phyloP scores from a whole-genome alignment of 2,888 invertebrate species.

The Mesorhabditis belari region DNA sequence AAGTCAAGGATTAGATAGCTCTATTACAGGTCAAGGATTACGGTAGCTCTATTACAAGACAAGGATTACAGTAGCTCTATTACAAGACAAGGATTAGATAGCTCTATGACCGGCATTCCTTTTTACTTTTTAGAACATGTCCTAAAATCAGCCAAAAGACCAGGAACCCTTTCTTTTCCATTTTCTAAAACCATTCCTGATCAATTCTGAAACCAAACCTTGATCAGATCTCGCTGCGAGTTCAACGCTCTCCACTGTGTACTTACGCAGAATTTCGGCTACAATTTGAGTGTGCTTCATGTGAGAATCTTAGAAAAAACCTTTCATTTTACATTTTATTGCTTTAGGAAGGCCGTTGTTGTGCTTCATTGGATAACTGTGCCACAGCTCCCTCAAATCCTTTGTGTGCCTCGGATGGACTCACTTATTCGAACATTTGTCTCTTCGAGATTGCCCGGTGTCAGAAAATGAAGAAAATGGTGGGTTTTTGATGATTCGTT shows the following conservation, averaged over 20 bases:
- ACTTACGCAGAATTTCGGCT: conserved; percentile 38
- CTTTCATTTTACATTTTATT: background rate
- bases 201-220: no score
- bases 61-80: no score
- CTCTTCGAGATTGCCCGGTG: conserved; percentile 23
- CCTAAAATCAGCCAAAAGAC: no score
- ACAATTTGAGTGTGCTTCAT: conserved; percentile 44
- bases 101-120: no score
- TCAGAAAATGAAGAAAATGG: conserved; percentile 20
- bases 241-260: conserved; percentile 48
- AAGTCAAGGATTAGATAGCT: no score
- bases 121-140: no score
- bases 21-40: no score
- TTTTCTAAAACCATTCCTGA: no score
- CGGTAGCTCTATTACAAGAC: no score
- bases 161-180: no score
- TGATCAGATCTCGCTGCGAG: conserved; percentile 41
- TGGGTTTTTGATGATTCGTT: no score
- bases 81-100: no score
- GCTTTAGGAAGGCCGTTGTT: conserved; percentile 32
- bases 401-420: conserved; percentile 37
- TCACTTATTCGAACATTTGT: conserved; percentile 33
- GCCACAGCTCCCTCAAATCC: conserved; percentile 21
- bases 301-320: conserved; percentile 13
- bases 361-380: conserved; percentile 28